phyloP scores from a whole-genome alignment of 1,140 invertebrate genomes.

The Neodiprion fabricii region DNA sequence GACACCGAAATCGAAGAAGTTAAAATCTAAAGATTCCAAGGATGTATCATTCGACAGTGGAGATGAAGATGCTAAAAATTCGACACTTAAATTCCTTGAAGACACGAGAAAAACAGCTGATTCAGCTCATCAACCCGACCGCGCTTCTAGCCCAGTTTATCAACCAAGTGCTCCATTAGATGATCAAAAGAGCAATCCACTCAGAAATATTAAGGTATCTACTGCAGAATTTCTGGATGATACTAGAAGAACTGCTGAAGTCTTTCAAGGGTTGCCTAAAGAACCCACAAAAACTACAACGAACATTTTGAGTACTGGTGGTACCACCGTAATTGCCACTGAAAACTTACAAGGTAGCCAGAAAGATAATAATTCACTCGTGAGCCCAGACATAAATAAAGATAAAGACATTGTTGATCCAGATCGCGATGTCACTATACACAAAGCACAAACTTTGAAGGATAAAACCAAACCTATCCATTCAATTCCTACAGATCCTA shows the following conservation, averaged over 20 bases:
- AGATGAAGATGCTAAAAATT: constrained; percentile 13
- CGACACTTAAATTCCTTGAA: constrained; percentile 7
- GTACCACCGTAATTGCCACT: background rate
- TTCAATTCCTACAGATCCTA: background rate
- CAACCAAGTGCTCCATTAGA: background rate
- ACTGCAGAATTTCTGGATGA: constrained; percentile 32
- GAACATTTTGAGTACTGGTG: background rate
- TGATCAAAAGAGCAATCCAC: background rate
- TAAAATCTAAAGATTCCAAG: constrained; percentile 47
- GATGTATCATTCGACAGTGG: constrained; percentile 14
- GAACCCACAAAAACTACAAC: constrained; percentile 13
- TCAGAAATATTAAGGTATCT: background rate
- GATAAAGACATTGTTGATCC: background rate
- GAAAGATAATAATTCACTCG: background rate
- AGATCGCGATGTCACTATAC: background rate
- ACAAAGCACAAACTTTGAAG: too few species aligned
- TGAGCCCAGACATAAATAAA: background rate
- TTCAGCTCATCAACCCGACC: background rate
- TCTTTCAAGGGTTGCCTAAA: constrained; percentile 16
- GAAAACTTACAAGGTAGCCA: background rate
- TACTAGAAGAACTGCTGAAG: constrained; percentile 29
- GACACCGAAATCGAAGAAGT: constrained; percentile 48
- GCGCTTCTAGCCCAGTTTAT: background rate
- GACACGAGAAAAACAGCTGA: constrained; percentile 13
- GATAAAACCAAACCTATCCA: background rate